A percentile compares a stretch with the other conserved stretches of the same genome.
Conservation (phyloP, 2,797 vertebrate species). For the Onychomys arenicola region DNA sequence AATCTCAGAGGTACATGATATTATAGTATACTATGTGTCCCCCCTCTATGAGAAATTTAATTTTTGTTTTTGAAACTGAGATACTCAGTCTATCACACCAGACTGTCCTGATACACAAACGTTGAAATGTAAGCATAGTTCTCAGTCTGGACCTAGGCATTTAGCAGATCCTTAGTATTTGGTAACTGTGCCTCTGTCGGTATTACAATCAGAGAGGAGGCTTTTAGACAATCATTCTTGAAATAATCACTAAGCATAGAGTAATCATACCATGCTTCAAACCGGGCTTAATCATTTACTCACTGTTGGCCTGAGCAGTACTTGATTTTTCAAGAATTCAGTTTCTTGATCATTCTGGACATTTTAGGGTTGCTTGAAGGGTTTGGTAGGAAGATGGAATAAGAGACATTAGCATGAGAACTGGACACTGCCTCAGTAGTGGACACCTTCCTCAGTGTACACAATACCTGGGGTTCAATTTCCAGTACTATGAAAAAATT, state of each 20-base stretch:
- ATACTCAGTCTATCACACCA: background rate
- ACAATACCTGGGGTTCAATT: background rate
- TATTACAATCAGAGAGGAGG: background rate
- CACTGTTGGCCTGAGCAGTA: background rate
- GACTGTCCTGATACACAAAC: background rate
- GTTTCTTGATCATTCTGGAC: background rate
- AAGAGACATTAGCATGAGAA: background rate
- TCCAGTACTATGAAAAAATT: no score
- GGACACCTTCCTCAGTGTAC: background rate
- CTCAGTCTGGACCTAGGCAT: background rate
- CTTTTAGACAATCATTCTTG: slow-evolving; percentile 21
- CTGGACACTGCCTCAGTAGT: background rate
- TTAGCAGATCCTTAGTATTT: slow-evolving; percentile 14
- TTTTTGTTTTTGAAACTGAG: background rate
- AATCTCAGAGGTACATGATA: background rate
- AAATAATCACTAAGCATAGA: slow-evolving; percentile 50
- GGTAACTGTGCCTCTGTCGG: background rate
- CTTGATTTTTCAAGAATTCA: background rate
- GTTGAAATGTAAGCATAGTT: slow-evolving; percentile 30
- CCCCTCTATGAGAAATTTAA: background rate
- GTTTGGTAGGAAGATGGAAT: background rate
- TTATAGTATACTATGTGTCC: background rate
- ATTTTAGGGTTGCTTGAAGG: slow-evolving; percentile 12
- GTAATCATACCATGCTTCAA: background rate
- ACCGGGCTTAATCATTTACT: slow-evolving; percentile 27